These are phyloP conservation scores for Hipposideros larvatus DNA, from an alignment of 2,797 vertebrate species.

Conservation along the genomic window DNA sequence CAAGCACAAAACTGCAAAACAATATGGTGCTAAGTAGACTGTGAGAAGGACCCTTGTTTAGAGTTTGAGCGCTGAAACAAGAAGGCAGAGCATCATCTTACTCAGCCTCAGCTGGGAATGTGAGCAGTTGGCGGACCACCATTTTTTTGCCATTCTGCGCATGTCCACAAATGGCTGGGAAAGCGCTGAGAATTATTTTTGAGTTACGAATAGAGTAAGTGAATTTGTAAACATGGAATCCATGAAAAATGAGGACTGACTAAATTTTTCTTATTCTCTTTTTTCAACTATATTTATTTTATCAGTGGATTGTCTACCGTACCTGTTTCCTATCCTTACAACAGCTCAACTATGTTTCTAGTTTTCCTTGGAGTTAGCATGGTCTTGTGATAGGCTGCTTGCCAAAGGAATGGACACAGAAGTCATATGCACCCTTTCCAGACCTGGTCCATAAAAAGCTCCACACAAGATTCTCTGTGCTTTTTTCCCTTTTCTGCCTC, in stretches of 20 bases:
- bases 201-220: neutral
- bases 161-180: neutral
- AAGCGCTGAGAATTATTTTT: neutral
- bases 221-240: slow-evolving; percentile 1
- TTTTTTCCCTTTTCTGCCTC: neutral
- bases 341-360: neutral
- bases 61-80: neutral
- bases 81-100: neutral
- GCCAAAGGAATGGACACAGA: neutral
- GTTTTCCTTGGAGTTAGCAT: neutral
- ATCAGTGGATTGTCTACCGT: neutral
- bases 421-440: neutral
- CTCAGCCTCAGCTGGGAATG: neutral
- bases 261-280: neutral
- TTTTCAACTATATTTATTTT: neutral
- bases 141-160: neutral
- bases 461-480: neutral
- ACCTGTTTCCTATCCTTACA: neutral
- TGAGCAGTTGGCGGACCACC: neutral
- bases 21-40: neutral
- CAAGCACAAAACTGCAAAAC: neutral
- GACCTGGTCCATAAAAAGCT: neutral
- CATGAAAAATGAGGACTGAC: neutral
- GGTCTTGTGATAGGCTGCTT: neutral
- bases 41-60: neutral